phyloP scores from a whole-genome alignment of 2,888 invertebrate genomes.

The Caenorhabditis angaria region DNA sequence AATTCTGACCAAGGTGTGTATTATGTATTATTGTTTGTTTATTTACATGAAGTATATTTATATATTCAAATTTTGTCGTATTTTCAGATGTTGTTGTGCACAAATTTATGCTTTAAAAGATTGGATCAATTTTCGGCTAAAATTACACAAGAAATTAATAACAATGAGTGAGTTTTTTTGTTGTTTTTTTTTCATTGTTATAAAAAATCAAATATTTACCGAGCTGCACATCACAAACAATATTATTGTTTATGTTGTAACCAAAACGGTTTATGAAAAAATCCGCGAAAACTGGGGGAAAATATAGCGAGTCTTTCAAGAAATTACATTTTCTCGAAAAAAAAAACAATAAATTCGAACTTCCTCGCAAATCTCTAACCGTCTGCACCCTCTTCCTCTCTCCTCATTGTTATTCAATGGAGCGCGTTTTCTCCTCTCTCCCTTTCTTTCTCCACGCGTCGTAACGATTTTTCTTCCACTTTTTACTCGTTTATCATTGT shows the following conservation, averaged over 20 bases:
- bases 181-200: not conserved
- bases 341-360: not conserved
- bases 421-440: not conserved
- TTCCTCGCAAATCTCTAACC: not conserved
- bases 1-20: not conserved
- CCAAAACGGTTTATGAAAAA: no score
- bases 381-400: not conserved
- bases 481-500: not conserved
- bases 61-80: not conserved
- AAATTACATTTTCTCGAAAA: not conserved
- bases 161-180: slow-evolving; percentile 54
- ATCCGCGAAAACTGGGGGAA: no score
- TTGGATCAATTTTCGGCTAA: slow-evolving; percentile 54
- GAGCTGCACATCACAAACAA: not conserved
- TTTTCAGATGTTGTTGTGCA: slow-evolving; percentile 57
- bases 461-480: not conserved
- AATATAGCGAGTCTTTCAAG: no score
- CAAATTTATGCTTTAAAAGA: slow-evolving; percentile 58
- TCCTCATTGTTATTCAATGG: not conserved
- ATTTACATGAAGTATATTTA: slow-evolving; percentile 10
- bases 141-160: slow-evolving; percentile 57
- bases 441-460: not conserved
- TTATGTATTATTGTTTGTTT: slow-evolving; percentile 9
- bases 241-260: not conserved
- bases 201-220: no score